Conservation (phyloP, 2,113 vertebrate genomes). For the Actenoides hombroni region DNA sequence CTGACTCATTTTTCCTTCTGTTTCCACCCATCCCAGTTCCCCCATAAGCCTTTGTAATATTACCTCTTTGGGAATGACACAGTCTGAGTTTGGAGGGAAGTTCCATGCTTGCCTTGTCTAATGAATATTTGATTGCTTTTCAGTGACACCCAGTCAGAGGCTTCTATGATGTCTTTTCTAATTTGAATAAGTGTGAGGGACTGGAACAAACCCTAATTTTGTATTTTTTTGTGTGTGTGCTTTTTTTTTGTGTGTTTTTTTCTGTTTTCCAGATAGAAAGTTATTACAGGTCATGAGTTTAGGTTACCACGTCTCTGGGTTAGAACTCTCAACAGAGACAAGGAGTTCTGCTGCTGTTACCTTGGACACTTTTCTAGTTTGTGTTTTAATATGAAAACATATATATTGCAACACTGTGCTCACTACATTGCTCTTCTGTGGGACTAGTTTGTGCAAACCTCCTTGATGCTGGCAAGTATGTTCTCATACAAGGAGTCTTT, state of each 20-base stretch:
- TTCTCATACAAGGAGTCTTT: background rate
- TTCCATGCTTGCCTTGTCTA: background rate
- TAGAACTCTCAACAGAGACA: background rate
- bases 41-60: background rate
- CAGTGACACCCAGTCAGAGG: background rate
- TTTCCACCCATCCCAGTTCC: background rate
- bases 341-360: background rate
- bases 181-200: background rate
- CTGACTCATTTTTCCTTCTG: background rate
- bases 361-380: background rate
- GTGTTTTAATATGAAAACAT: background rate
- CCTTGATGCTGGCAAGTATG: background rate
- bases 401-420: background rate
- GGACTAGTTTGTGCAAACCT: constrained; percentile 19
- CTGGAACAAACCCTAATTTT: background rate
- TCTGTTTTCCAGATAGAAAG: background rate
- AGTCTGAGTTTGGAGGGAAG: background rate
- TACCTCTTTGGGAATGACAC: background rate
- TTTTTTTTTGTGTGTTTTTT: background rate
- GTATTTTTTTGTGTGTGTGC: background rate
- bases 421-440: background rate
- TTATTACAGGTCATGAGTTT: background rate
- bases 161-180: background rate
- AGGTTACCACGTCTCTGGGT: background rate
- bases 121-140: background rate